Percentiles rank a stretch among this genome's conserved stretches.
Evolutionary conservation across 2,888 invertebrate genomes (phyloP).

Genomic region (Carterocephalus palaemon): DNA sequence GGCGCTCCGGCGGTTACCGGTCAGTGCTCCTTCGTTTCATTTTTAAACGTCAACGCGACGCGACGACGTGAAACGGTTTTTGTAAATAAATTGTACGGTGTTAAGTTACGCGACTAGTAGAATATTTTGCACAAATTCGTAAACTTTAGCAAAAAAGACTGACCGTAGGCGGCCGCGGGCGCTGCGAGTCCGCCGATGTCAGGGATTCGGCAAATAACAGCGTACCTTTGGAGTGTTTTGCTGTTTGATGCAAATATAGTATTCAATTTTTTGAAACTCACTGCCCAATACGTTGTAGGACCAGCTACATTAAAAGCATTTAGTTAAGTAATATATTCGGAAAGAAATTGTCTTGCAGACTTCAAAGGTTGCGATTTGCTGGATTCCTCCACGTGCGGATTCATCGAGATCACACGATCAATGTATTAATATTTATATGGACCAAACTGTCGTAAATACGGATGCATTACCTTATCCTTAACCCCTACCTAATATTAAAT

Average conservation of each 20-base stretch:
- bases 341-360: constrained; percentile 19
- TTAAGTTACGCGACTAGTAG: constrained; percentile 73
- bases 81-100: constrained; percentile 72
- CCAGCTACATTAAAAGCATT: constrained; percentile 7
- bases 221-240: constrained; percentile 29
- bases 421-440: constrained; percentile 77
- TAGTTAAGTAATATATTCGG: constrained; percentile 9
- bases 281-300: constrained; percentile 15
- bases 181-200: constrained; percentile 56
- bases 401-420: constrained; percentile 57
- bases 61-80: constrained; percentile 51
- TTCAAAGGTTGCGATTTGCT: constrained; percentile 37
- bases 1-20: constrained; percentile 73
- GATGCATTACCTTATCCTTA: constrained; percentile 70
- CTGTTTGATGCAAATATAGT: constrained; percentile 25
- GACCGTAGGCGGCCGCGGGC: constrained; percentile 74
- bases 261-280: constrained; percentile 22
- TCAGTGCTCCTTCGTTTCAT: constrained; percentile 70
- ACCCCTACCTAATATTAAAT: constrained; percentile 71
- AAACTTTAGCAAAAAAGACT: constrained; percentile 75
- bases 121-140: constrained; percentile 79
- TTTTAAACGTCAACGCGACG: constrained; percentile 52
- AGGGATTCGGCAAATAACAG: constrained; percentile 55
- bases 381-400: constrained; percentile 57
- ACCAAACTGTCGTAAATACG: constrained; percentile 77